A percentile compares a stretch with the other conserved stretches of the same genome.
Conservation (phyloP, 2,797 vertebrate genomes). For the Coregonus suidteri region DNA sequence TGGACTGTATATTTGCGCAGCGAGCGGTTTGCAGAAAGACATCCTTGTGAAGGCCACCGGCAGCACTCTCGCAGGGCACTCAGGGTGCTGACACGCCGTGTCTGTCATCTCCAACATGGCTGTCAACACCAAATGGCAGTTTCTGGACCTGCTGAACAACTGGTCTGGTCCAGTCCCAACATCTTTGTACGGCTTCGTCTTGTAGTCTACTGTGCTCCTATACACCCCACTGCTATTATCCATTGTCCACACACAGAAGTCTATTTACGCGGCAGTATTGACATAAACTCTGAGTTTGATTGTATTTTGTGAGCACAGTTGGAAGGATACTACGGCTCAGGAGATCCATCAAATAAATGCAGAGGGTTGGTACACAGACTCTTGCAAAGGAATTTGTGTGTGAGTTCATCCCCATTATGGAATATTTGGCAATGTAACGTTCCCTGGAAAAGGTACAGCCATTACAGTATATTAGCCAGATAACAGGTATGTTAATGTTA, state of each 20-base stretch:
- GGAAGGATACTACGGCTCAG: not conserved
- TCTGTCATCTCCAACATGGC: slow-evolving; percentile 69
- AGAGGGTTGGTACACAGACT: slow-evolving; percentile 5
- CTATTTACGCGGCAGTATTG: not conserved
- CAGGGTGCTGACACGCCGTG: slow-evolving; percentile 63
- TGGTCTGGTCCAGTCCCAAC: not conserved
- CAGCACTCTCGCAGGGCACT: slow-evolving; percentile 60
- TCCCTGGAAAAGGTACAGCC: not conserved
- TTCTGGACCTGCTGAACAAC: slow-evolving; percentile 26
- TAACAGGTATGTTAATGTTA: not conserved
- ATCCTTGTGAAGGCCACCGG: slow-evolving; percentile 70
- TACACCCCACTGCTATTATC: not conserved
- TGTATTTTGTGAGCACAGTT: not conserved
- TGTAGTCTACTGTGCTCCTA: not conserved
- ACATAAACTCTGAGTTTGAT: not conserved
- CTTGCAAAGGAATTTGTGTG: not conserved
- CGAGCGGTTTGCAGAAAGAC: slow-evolving; percentile 71
- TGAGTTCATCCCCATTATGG: not conserved
- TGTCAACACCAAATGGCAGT: slow-evolving; percentile 58
- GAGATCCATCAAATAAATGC: slow-evolving; percentile 1
- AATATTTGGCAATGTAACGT: not conserved
- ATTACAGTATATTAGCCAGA: not conserved
- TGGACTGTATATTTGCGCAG: slow-evolving; percentile 73
- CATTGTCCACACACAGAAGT: not conserved
- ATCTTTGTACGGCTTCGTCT: too few relatives aligned